phyloP scores from a whole-genome alignment of 2,888 invertebrate genomes.

The Phaedon cochleariae region DNA sequence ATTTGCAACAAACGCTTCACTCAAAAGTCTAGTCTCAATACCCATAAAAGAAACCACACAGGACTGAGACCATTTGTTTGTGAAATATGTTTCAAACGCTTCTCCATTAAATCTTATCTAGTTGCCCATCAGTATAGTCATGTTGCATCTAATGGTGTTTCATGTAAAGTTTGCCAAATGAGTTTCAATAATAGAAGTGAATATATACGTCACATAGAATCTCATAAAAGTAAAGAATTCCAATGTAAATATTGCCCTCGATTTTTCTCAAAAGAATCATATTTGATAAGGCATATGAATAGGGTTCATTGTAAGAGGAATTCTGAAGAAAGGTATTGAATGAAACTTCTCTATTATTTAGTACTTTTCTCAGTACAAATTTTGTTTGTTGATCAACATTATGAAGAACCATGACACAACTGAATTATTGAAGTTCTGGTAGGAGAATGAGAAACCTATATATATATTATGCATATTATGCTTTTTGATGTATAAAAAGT shows the following conservation, averaged over 20 bases:
- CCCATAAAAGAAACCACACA: constrained; percentile 82
- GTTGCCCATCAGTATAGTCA: constrained; percentile 84
- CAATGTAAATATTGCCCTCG: constrained; percentile 79
- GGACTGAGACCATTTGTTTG: constrained; percentile 82
- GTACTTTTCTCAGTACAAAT: neutral
- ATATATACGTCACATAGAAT: constrained; percentile 79
- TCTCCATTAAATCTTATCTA: constrained; percentile 83
- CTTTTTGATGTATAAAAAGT: neutral
- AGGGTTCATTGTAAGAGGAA: constrained; percentile 70
- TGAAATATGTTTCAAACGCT: constrained; percentile 81
- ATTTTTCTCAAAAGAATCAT: constrained; percentile 79
- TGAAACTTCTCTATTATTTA: neutral
- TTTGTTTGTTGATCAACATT: neutral
- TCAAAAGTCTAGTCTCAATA: constrained; percentile 83
- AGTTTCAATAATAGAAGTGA: constrained; percentile 79
- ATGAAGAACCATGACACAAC: neutral
- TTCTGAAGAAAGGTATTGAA: neutral
- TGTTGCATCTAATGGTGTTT: constrained; percentile 73
- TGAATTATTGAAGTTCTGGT: neutral
- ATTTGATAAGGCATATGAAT: constrained; percentile 80
- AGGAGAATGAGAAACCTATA: no score
- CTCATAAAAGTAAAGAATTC: constrained; percentile 75
- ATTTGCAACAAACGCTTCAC: constrained; percentile 80
- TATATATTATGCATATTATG: neutral
- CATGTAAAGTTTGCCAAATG: constrained; percentile 77